A percentile compares a stretch with the other conserved stretches of the same genome.
Conservation (phyloP, 2,888 invertebrate species). For the Himalopsyche tibetana region DNA sequence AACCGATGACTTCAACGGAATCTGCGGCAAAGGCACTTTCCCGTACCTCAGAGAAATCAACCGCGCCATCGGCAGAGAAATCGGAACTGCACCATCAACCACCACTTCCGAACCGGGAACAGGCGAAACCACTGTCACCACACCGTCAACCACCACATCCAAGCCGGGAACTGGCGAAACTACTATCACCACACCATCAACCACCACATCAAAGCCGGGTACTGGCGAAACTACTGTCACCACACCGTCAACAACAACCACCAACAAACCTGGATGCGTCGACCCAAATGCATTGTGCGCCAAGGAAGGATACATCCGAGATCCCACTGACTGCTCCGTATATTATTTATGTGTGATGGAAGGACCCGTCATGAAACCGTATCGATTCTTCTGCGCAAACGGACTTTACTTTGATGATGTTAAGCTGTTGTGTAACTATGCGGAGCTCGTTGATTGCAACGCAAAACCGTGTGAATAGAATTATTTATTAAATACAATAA, state of each 20-base stretch:
- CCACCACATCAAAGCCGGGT: background rate
- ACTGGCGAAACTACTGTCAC: too few species aligned
- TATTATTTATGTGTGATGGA: conserved; percentile 61
- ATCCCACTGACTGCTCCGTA: conserved; percentile 48
- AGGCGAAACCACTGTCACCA: background rate
- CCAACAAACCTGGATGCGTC: background rate
- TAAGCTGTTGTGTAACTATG: conserved; percentile 71
- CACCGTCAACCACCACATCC: conserved; percentile 33
- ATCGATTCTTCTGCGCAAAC: conserved; percentile 69
- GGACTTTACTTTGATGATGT: conserved; percentile 71
- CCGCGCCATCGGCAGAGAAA: conserved; percentile 67
- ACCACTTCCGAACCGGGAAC: conserved; percentile 47
- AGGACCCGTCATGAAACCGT: conserved; percentile 64
- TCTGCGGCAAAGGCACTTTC: conserved; percentile 73
- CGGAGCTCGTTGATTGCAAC: conserved; percentile 67
- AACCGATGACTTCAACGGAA: conserved; percentile 77
- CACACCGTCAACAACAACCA: conserved; percentile 2
- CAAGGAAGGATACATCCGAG: conserved; percentile 55
- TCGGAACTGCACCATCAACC: conserved; percentile 44
- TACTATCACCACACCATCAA: conserved; percentile 21
- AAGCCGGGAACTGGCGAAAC: conserved; percentile 35
- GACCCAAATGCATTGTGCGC: conserved; percentile 46
- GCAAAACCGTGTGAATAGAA: background rate
- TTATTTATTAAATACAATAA: background rate
- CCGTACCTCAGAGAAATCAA: conserved; percentile 81